Evolutionary conservation across 2,113 vertebrate species (phyloP).

Genomic region (Lagopus muta): DNA sequence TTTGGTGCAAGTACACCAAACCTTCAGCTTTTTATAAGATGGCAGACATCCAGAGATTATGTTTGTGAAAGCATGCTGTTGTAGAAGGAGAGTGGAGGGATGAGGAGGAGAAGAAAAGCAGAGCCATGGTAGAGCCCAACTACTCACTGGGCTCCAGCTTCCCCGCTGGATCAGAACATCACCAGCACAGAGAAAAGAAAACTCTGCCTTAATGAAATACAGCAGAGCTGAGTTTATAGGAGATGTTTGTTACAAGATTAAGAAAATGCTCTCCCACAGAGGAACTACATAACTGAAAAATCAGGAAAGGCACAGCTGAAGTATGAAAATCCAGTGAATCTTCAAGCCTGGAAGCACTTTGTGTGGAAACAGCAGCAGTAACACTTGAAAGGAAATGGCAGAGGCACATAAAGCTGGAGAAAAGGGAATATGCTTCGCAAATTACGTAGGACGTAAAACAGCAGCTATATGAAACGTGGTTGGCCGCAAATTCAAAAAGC

Average conservation of each 20-base stretch:
- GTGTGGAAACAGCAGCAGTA: not conserved
- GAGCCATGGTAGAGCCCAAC: fast-evolving
- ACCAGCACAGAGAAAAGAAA: fast-evolving
- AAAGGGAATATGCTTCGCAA: not conserved
- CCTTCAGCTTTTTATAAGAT: not conserved
- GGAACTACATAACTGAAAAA: not conserved
- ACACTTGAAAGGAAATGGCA: not conserved
- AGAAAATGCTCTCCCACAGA: not conserved
- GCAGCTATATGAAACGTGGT: not conserved
- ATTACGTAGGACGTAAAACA: not conserved
- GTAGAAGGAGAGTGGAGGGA: not conserved
- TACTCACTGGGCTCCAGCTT: not conserved
- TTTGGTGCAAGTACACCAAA: not conserved
- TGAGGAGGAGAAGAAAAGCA: not conserved
- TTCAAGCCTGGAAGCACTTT: not conserved
- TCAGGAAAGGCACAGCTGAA: not conserved
- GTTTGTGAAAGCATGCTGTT: not conserved
- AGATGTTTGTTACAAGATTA: not conserved
- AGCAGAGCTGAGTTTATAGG: fast-evolving
- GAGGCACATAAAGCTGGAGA: not conserved
- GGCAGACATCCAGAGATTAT: not conserved
- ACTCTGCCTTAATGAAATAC: not conserved
- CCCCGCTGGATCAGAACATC: fast-evolving
- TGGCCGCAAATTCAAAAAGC: conserved; percentile 28
- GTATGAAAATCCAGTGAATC: not conserved